A percentile compares a stretch with the other conserved stretches of the same genome.
Conservation (phyloP, 2,888 invertebrate genomes). For the Drymonia ruficornis region DNA sequence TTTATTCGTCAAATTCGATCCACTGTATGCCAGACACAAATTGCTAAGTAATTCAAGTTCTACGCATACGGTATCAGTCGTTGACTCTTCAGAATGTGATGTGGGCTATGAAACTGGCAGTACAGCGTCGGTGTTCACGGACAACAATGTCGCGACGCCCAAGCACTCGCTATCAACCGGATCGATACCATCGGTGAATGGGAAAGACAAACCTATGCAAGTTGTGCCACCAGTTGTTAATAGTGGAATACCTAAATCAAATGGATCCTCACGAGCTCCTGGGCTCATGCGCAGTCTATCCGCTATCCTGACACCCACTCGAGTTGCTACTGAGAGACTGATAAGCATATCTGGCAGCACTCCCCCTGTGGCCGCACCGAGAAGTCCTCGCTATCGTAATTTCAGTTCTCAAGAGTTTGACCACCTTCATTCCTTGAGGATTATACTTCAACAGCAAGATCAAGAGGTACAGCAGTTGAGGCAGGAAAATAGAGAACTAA, state of each 20-base stretch:
- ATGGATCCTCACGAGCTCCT: constrained; percentile 51
- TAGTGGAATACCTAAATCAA: constrained; percentile 50
- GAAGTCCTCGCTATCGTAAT: constrained; percentile 60
- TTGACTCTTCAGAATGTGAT: constrained; percentile 64
- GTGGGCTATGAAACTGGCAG: constrained; percentile 77
- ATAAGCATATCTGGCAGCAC: constrained; percentile 71
- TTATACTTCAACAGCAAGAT: constrained; percentile 73
- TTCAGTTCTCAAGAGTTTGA: constrained; percentile 57
- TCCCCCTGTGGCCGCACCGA: constrained; percentile 68
- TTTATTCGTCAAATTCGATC: constrained; percentile 87
- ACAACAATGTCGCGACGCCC: constrained; percentile 51
- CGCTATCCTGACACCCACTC: constrained; percentile 70
- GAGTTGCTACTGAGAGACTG: constrained; percentile 71
- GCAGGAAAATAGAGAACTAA: constrained; percentile 71
- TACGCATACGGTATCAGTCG: constrained; percentile 45
- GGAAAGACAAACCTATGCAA: constrained; percentile 73
- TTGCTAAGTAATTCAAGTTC: constrained; percentile 42
- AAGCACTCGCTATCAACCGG: constrained; percentile 62
- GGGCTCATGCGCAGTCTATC: constrained; percentile 73
- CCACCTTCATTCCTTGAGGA: constrained; percentile 63
- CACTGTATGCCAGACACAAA: constrained; percentile 69
- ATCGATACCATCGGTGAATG: constrained; percentile 44
- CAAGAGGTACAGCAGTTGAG: constrained; percentile 66
- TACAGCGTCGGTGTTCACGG: constrained; percentile 61
- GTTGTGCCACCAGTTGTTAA: constrained; percentile 73